phyloP scores from a whole-genome alignment of 2,113 vertebrate genomes.

The Notarius lentiginosus region DNA sequence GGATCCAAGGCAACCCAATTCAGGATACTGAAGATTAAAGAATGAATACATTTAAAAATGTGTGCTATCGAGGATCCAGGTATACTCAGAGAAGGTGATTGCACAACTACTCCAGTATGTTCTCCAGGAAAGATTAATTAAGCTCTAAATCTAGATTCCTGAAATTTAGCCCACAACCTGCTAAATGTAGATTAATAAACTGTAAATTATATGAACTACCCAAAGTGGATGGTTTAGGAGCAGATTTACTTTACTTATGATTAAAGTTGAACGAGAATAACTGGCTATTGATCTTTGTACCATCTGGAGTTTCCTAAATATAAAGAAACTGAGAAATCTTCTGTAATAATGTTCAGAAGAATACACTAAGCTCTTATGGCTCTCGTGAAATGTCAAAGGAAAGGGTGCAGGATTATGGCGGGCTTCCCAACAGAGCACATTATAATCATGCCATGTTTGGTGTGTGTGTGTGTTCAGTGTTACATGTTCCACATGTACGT shows the following conservation, averaged over 20 bases:
- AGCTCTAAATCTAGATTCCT: no score
- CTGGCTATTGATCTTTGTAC: background rate
- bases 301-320: background rate
- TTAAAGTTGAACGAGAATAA: background rate
- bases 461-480: constrained; percentile 72
- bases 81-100: no score
- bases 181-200: no score
- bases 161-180: no score
- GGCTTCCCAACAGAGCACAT: background rate
- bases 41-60: no score
- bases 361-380: background rate
- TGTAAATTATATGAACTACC: background rate
- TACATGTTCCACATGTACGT: constrained; percentile 99
- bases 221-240: background rate
- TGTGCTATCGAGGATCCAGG: no score
- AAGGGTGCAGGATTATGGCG: background rate
- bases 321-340: background rate
- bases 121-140: no score
- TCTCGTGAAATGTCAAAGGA: background rate
- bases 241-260: background rate
- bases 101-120: no score
- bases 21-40: no score
- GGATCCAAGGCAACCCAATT: no score
- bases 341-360: background rate
- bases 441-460: background rate